Evolutionary conservation across 1,140 invertebrate genomes (phyloP).

Genomic region (Rhopalosiphum maidis): DNA sequence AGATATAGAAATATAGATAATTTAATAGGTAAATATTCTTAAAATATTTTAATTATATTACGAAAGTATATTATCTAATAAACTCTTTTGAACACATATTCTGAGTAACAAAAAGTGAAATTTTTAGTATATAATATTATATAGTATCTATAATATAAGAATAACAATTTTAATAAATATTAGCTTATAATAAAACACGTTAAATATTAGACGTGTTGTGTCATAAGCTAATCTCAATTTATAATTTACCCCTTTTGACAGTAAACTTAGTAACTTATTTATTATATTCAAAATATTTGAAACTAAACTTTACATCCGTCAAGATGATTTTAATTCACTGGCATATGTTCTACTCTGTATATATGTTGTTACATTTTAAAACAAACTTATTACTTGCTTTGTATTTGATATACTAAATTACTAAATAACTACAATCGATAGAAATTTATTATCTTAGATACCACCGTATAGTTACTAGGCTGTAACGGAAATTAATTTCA

Average conservation of each 20-base stretch:
- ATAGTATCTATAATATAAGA: background rate
- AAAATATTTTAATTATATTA: background rate
- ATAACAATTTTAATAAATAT: constrained; percentile 35
- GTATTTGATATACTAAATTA: too few relatives aligned
- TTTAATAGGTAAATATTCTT: background rate
- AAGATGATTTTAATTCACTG: background rate
- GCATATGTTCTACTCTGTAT: too few relatives aligned
- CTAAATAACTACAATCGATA: too few relatives aligned
- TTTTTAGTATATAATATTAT: background rate
- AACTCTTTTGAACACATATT: constrained; percentile 5
- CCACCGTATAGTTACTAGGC: too few relatives aligned
- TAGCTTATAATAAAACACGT: constrained; percentile 26
- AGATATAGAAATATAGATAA: background rate
- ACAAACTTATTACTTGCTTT: background rate
- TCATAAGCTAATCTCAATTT: background rate
- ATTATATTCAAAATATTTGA: background rate
- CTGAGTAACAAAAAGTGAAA: constrained; percentile 26
- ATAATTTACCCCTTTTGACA: background rate
- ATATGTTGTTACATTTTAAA: background rate
- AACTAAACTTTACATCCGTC: background rate
- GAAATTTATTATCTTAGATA: too few relatives aligned
- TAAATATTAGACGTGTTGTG: background rate
- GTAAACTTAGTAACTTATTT: too few relatives aligned
- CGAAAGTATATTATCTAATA: constrained; percentile 8
- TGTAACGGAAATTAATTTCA: too few relatives aligned